phyloP scores from a whole-genome alignment of 2,888 invertebrate species.

The Drosophila mimetica region DNA sequence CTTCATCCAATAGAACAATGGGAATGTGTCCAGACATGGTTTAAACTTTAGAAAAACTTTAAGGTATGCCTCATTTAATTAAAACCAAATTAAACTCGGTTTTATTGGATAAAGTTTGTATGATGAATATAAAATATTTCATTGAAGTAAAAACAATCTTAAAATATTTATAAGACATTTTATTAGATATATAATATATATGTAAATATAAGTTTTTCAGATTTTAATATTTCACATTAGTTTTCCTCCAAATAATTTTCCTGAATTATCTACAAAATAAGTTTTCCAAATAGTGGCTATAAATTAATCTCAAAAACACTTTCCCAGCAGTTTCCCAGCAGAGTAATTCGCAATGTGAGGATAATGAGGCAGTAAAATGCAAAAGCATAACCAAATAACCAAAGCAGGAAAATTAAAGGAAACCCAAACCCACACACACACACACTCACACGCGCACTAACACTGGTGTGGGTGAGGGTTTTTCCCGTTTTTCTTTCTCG shows the following conservation, averaged over 20 bases:
- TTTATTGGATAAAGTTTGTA: background rate
- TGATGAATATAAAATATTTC: background rate
- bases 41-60: background rate
- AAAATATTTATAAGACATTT: no score
- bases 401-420: conserved; percentile 64
- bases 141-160: no score
- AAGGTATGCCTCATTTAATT: background rate
- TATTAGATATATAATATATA: no score
- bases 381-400: conserved; percentile 57
- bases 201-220: no score
- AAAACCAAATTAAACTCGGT: background rate
- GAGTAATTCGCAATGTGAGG: conserved; percentile 25
- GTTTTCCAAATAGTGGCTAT: no score
- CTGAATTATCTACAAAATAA: no score
- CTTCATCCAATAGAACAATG: conserved; percentile 11
- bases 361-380: conserved; percentile 77
- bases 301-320: background rate
- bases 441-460: conserved; percentile 21
- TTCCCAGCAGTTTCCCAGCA: conserved; percentile 2
- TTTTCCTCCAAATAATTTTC: no score
- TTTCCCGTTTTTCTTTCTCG: conserved; percentile 62
- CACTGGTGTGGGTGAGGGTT: conserved; percentile 33
- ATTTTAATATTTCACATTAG: no score
- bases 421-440: conserved; percentile 28
- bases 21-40: background rate